A percentile compares a stretch with the other conserved stretches of the same genome.
These are phyloP conservation scores for Psephotus haematonotus DNA, from an alignment of 2,113 vertebrate species.

Conservation along the genomic window DNA sequence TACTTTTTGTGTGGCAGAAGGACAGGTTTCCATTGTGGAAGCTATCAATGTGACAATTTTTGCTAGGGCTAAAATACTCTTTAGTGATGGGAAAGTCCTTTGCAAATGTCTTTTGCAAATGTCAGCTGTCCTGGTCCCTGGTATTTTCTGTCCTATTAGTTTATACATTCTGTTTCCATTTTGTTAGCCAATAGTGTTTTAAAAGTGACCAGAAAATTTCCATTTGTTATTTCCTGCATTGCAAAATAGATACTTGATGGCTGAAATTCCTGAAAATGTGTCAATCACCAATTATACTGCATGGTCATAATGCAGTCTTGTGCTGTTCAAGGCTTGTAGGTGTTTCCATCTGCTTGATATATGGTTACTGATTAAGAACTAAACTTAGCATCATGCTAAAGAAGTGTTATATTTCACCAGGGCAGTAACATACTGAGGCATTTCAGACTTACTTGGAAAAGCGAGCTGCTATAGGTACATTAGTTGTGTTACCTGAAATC, in stretches of 20 bases:
- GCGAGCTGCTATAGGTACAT: neutral
- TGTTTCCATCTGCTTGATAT: neutral
- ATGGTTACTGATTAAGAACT: neutral
- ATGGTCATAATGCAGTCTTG: neutral
- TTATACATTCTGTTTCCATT: neutral
- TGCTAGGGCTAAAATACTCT: neutral
- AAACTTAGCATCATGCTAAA: neutral
- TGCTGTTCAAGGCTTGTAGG: neutral
- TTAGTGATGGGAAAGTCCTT: neutral
- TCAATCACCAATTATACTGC: neutral
- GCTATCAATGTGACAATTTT: neutral
- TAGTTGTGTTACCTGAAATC: constrained; percentile 19
- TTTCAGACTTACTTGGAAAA: neutral
- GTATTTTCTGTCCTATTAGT: neutral
- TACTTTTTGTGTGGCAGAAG: neutral
- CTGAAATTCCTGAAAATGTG: neutral
- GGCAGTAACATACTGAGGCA: neutral
- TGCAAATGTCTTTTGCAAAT: neutral
- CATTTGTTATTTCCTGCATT: neutral
- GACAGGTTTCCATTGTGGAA: neutral
- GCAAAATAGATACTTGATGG: neutral
- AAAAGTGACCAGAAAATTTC: neutral
- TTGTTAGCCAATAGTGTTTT: neutral
- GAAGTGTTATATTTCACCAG: neutral
- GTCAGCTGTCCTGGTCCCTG: neutral